Conservation (phyloP, 2,888 invertebrate genomes). For the Drosophila anomalipes region DNA sequence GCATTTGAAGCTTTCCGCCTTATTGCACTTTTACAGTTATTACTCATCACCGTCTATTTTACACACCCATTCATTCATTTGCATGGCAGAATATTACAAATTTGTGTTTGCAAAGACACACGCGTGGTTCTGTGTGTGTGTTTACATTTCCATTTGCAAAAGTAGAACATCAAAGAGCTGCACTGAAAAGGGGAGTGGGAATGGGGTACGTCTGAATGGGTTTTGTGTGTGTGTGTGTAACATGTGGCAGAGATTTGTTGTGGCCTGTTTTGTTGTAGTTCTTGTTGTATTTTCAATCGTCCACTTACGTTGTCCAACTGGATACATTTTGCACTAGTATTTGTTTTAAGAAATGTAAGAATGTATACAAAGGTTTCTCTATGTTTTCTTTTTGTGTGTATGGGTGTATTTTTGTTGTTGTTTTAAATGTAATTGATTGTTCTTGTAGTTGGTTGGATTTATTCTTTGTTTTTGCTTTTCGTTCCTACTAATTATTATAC, state of each 20-base stretch:
- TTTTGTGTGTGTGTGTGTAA: conserved; percentile 22
- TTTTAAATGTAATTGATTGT: conserved; percentile 77
- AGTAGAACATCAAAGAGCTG: conserved; percentile 49
- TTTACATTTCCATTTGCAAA: conserved; percentile 41
- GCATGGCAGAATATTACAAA: conserved; percentile 24
- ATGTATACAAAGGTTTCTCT: conserved; percentile 72
- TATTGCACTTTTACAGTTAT: conserved; percentile 30
- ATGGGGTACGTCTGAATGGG: background rate
- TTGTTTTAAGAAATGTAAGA: conserved; percentile 70
- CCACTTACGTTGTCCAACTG: conserved; percentile 89
- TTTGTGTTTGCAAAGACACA: conserved; percentile 55
- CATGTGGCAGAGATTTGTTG: conserved; percentile 64
- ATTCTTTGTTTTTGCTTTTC: conserved; percentile 62
- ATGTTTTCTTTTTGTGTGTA: conserved; percentile 60
- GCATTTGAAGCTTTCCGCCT: conserved; percentile 17
- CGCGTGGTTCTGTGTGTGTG: background rate
- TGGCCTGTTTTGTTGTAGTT: conserved; percentile 23
- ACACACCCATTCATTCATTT: conserved; percentile 68
- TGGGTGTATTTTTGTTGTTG: conserved; percentile 53
- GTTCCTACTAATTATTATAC: conserved; percentile 73
- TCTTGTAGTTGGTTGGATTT: conserved; percentile 48
- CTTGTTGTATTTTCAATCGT: conserved; percentile 31
- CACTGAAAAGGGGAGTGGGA: background rate
- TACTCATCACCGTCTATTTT: conserved; percentile 38
- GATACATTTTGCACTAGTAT: conserved; percentile 87